These are phyloP conservation scores for Ranitomeya variabilis DNA, from an alignment of 2,113 vertebrate species.

Conservation along the genomic window DNA sequence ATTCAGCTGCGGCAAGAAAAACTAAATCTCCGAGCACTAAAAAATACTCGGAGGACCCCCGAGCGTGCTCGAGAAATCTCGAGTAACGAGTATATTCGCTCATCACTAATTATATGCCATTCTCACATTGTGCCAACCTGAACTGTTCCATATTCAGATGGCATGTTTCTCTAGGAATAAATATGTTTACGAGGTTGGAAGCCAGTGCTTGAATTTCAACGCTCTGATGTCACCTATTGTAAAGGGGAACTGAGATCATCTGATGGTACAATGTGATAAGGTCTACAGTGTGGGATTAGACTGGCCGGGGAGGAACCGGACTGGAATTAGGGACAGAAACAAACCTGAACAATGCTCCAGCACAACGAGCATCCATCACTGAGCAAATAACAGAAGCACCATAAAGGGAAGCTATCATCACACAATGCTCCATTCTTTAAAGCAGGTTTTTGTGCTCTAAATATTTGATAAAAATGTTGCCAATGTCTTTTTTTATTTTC, in stretches of 20 bases:
- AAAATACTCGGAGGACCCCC: too few relatives aligned
- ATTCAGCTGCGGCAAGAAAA: too few relatives aligned
- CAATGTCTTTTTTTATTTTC: too few relatives aligned
- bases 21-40: too few relatives aligned
- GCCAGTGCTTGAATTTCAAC: background rate
- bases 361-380: background rate
- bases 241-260: slow-evolving; percentile 9
- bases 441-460: too few relatives aligned
- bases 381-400: background rate
- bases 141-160: background rate
- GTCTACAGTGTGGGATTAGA: background rate
- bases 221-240: slow-evolving; percentile 32
- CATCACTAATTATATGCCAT: too few relatives aligned
- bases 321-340: background rate
- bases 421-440: too few relatives aligned
- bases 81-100: too few relatives aligned
- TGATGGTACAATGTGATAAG: slow-evolving; percentile 14
- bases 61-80: too few relatives aligned
- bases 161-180: background rate
- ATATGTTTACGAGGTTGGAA: background rate
- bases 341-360: background rate
- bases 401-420: too few relatives aligned
- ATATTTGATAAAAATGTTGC: too few relatives aligned
- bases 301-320: background rate
- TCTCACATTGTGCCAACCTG: background rate